Evolutionary conservation across 2,113 vertebrate genomes (phyloP).

Genomic region (Isichthys henryi): DNA sequence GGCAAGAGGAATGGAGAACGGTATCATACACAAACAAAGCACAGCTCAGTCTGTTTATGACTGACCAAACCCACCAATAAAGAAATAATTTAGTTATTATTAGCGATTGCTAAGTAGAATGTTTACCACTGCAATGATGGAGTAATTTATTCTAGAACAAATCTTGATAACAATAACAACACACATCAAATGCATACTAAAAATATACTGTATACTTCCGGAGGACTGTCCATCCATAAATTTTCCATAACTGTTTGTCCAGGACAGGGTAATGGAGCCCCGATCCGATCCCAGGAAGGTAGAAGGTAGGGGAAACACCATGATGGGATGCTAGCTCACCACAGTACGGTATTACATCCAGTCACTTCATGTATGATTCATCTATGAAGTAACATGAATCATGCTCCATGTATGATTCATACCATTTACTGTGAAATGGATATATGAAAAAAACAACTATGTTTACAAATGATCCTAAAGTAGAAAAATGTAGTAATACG

Average conservation of each 20-base stretch:
- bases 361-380: not conserved
- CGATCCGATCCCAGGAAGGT: not conserved
- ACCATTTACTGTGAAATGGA: not conserved
- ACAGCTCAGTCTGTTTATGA: not conserved
- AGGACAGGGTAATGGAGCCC: not conserved
- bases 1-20: not conserved
- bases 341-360: not conserved
- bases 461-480: not conserved
- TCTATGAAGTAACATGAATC: not conserved
- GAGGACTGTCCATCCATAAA: not conserved
- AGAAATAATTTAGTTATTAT: not conserved
- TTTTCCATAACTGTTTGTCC: not conserved
- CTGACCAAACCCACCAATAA: not conserved
- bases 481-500: not conserved
- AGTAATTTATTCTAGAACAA: not conserved
- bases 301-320: not conserved
- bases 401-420: not conserved
- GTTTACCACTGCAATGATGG: not conserved
- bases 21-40: not conserved
- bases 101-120: not conserved
- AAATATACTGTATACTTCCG: not conserved
- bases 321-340: not conserved
- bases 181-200: not conserved
- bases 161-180: not conserved
- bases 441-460: not conserved